Conservation (phyloP, 2,888 invertebrate species). For the Habroteleia sp. region DNA sequence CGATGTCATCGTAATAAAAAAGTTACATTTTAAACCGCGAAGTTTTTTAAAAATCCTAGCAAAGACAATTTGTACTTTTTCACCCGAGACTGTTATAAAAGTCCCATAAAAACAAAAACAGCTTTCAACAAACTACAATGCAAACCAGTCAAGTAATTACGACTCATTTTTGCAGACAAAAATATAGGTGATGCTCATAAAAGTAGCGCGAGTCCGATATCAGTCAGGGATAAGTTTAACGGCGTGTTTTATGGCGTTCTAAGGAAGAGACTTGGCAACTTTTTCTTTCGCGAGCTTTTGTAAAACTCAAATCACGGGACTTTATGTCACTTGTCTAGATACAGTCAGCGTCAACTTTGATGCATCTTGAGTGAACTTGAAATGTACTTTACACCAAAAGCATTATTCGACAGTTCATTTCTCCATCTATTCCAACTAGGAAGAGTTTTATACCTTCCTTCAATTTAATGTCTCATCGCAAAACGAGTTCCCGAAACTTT, state of each 20-base stretch:
- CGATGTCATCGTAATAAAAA: no score
- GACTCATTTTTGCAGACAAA: slow-evolving; percentile 20
- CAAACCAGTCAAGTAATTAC: slow-evolving; percentile 37
- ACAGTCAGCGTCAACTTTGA: slow-evolving; percentile 45
- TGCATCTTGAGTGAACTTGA: slow-evolving; percentile 28
- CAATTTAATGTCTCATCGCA: slow-evolving; percentile 43
- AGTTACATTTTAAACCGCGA: no score
- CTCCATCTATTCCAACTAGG: slow-evolving; percentile 33
- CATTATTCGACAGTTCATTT: slow-evolving; percentile 44
- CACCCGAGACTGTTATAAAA: slow-evolving; percentile 23
- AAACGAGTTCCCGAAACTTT: slow-evolving; percentile 51
- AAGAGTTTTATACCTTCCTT: slow-evolving; percentile 40
- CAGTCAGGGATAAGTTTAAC: slow-evolving; percentile 42
- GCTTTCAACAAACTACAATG: slow-evolving; percentile 15
- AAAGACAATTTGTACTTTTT: slow-evolving; percentile 9
- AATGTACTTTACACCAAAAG: slow-evolving; percentile 21
- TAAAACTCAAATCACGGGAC: slow-evolving; percentile 23
- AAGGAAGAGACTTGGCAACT: slow-evolving; percentile 18
- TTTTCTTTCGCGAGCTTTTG: slow-evolving; percentile 26
- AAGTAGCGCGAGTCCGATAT: slow-evolving; percentile 21
- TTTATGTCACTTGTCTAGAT: slow-evolving; percentile 36
- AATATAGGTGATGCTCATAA: slow-evolving; percentile 27
- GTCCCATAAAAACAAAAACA: slow-evolving; percentile 20
- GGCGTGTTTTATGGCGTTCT: slow-evolving; percentile 26
- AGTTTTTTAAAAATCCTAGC: slow-evolving; percentile 1